Evolutionary conservation across 2,113 vertebrate species (phyloP).

Genomic region (Climacteris rufus): DNA sequence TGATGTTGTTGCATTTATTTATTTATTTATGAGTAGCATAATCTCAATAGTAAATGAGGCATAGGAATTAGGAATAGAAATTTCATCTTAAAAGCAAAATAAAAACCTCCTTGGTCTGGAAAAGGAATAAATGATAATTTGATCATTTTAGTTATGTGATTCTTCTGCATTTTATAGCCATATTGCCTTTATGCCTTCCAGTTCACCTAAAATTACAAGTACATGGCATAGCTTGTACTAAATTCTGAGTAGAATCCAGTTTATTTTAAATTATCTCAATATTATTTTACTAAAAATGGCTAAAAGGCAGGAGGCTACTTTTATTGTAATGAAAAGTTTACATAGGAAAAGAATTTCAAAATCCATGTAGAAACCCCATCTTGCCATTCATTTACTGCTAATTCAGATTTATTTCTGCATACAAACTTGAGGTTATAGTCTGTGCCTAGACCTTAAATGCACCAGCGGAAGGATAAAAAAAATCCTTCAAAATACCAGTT

Average conservation of each 20-base stretch:
- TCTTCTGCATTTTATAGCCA: slow-evolving; percentile 48
- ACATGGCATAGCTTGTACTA: slow-evolving; percentile 20
- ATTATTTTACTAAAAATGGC: slow-evolving; percentile 38
- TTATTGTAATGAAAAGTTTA: slow-evolving; percentile 57
- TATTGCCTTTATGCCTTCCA: slow-evolving; percentile 68
- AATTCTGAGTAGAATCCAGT: slow-evolving; percentile 8
- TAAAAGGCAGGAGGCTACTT: slow-evolving; percentile 60
- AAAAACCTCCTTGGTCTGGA: slow-evolving; percentile 33
- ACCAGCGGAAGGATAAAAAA: slow-evolving; percentile 83
- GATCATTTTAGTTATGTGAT: neutral
- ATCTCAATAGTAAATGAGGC: slow-evolving; percentile 41
- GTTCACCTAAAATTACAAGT: slow-evolving; percentile 26
- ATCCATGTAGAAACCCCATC: slow-evolving; percentile 53
- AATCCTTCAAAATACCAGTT: slow-evolving; percentile 81
- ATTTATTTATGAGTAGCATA: slow-evolving; percentile 49
- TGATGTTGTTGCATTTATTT: slow-evolving; percentile 51
- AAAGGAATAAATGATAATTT: slow-evolving; percentile 11
- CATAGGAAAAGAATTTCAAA: slow-evolving; percentile 51
- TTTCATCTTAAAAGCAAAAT: neutral
- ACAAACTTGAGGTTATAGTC: slow-evolving; percentile 80
- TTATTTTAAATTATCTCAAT: slow-evolving; percentile 12
- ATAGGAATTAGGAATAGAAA: slow-evolving; percentile 57
- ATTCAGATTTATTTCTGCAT: slow-evolving; percentile 75
- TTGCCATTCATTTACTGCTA: slow-evolving; percentile 64
- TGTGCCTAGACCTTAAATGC: slow-evolving; percentile 86